Evolutionary conservation across 1,140 invertebrate genomes (phyloP).

Genomic region (Homarus americanus): DNA sequence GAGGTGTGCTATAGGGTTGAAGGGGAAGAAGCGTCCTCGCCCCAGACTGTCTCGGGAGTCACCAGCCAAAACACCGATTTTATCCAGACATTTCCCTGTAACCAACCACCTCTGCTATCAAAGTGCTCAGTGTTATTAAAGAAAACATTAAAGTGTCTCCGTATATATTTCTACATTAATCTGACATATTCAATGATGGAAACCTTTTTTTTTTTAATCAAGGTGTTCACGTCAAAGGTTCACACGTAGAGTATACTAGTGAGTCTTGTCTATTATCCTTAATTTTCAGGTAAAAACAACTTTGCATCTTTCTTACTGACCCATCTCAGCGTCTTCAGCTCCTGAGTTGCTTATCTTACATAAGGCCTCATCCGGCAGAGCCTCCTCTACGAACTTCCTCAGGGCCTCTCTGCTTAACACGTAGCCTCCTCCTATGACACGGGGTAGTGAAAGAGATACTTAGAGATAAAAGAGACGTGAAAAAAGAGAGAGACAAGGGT

Average conservation of each 20-base stretch:
- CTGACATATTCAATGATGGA: no score
- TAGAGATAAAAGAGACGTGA: no score
- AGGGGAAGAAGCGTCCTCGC: slow-evolving; percentile 94
- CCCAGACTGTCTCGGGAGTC: slow-evolving; percentile 91
- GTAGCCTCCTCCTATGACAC: slow-evolving; percentile 85
- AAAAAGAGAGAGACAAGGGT: no score
- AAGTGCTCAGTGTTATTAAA: background rate
- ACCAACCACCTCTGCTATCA: no score
- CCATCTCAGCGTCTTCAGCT: slow-evolving; percentile 64
- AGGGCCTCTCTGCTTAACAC: slow-evolving; percentile 90
- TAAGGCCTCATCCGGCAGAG: slow-evolving; percentile 83
- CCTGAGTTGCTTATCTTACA: slow-evolving; percentile 30
- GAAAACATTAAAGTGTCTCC: no score
- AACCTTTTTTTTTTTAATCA: no score
- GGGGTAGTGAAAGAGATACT: no score
- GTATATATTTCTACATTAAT: no score
- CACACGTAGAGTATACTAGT: no score
- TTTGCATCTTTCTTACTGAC: slow-evolving; percentile 83
- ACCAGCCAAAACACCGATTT: slow-evolving; percentile 89
- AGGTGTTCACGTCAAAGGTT: no score
- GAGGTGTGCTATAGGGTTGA: slow-evolving; percentile 93
- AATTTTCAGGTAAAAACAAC: no score
- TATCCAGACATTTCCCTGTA: slow-evolving; percentile 87
- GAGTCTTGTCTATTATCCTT: no score
- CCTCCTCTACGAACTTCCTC: slow-evolving; percentile 85